Conservation (phyloP, 2,797 vertebrate genomes). For the Chaenodraco wilsoni region DNA sequence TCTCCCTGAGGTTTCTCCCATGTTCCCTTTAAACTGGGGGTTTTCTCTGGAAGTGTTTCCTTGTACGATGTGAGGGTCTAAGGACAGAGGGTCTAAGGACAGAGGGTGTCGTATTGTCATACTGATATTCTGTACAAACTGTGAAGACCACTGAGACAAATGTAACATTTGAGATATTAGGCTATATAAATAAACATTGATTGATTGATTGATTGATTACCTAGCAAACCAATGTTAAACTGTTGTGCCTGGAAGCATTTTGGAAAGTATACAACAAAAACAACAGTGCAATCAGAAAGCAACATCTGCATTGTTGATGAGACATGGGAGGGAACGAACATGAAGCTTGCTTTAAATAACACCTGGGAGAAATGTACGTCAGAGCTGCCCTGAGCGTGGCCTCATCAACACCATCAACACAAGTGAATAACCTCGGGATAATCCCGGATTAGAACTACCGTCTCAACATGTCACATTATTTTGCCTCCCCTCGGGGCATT, state of each 20-base stretch:
- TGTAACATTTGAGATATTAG: no score
- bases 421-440: not conserved
- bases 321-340: not conserved
- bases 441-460: not conserved
- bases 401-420: conserved; percentile 3
- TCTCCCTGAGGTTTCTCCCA: no score
- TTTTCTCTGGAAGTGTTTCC: no score
- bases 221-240: not conserved
- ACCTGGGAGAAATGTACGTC: not conserved
- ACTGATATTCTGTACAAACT: no score
- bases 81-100: no score
- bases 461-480: not conserved
- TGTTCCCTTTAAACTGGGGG: no score
- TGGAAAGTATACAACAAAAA: conserved; percentile 13
- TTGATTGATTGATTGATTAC: not conserved
- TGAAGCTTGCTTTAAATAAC: conserved; percentile 13
- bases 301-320: conserved; percentile 20
- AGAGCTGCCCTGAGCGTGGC: not conserved
- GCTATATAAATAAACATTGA: no score
- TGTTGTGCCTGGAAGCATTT: not conserved
- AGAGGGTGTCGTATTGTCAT: no score
- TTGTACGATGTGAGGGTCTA: no score
- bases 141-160: no score
- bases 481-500: not conserved
- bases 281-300: not conserved